Base-by-base conservation (phyloP, 2,888 invertebrate species). In the Calliphora vomitoria region DNA sequence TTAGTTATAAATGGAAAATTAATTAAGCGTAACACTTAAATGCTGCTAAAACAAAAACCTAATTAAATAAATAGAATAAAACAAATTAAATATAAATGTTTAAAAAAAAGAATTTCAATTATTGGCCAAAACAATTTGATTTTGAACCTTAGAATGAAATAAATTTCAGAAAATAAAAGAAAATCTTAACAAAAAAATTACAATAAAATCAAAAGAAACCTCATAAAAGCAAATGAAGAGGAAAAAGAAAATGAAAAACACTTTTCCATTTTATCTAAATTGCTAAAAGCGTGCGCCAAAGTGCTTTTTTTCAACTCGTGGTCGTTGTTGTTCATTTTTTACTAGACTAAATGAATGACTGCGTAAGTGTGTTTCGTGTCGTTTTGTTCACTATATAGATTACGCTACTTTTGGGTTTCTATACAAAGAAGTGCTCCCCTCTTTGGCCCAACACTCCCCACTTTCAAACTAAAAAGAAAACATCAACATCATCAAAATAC, bases 241-340 rank as follows among this genome's bases (percentile, higher is more conserved):
- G 55, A 60, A 75, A 69, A 81, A 53, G 68, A 85, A 75, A 69
- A 44, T 75, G 62, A 82, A 69, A 78, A 79, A 75, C 62, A 81
- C 55, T 76, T 83, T 64, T 81, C 15, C 58, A 69, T 83, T 87
- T 81, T 84, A 83, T 82, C 84, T 80, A 84, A 84, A 87, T 78
- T 84, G 72, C 76, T 82, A 85, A 88, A 88, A 88, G 87, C 87
- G 88, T 88, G 88, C 85, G 87, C 81, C 82, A 84, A 87, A 85
- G 85, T 87, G 76, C 60, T 53, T 79, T 80, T 78, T 38, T 64
- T 64, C 25, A 74, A 55, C 66, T 64, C 20, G 66, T 64, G 62
- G 68, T 74, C 66, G 69, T 75, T 83, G 79, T 68, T 85, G 80
- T 83, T 76, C 15, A n/a, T 64, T 69, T 74, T 41, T 74, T 5